These are phyloP conservation scores for Drosophila yakuba DNA, from an alignment of 1,140 invertebrate species.

Conservation along the genomic window DNA sequence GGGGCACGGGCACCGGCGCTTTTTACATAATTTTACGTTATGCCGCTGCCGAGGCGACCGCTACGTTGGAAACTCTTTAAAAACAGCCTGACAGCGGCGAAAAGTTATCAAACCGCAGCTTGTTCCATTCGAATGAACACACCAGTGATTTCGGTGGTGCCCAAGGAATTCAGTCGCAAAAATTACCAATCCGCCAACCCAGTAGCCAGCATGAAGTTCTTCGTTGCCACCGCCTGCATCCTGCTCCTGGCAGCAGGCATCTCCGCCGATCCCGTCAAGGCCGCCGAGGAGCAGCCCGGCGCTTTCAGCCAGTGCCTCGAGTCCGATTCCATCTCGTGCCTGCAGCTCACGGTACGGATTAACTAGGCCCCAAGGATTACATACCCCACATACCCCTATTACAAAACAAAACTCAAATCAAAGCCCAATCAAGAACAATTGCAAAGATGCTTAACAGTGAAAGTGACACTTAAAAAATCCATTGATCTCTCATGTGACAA, in stretches of 20 bases:
- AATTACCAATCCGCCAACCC: slow-evolving; percentile 52
- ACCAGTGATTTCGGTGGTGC: slow-evolving; percentile 84
- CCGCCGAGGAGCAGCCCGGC: slow-evolving; percentile 66
- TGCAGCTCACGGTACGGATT: slow-evolving; percentile 87
- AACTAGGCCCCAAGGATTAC: slow-evolving; percentile 62
- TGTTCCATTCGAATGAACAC: slow-evolving; percentile 85
- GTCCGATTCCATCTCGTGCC: slow-evolving; percentile 88
- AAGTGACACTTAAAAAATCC: slow-evolving; percentile 52
- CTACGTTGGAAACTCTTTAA: slow-evolving; percentile 84
- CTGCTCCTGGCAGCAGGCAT: slow-evolving; percentile 80
- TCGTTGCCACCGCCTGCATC: slow-evolving; percentile 78
- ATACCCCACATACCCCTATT: slow-evolving; percentile 25
- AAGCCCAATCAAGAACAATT: slow-evolving; percentile 30
- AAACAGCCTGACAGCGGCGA: slow-evolving; percentile 84
- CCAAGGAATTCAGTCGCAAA: slow-evolving; percentile 61
- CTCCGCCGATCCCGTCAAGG: slow-evolving; percentile 78
- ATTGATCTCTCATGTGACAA: slow-evolving; percentile 29
- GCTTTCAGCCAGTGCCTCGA: slow-evolving; percentile 86
- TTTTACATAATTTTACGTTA: slow-evolving; percentile 83
- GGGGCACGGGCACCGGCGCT: slow-evolving; percentile 45
- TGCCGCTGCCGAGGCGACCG: slow-evolving; percentile 69
- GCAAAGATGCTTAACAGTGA: slow-evolving; percentile 50
- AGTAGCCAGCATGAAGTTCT: slow-evolving; percentile 72
- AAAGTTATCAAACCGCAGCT: slow-evolving; percentile 85
- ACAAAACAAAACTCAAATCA: slow-evolving; percentile 20